Evolutionary conservation across 2,888 invertebrate species (phyloP), one percentile per base, ranked within the genome.

Genomic region (Tetrapedia diversipes): DNA sequence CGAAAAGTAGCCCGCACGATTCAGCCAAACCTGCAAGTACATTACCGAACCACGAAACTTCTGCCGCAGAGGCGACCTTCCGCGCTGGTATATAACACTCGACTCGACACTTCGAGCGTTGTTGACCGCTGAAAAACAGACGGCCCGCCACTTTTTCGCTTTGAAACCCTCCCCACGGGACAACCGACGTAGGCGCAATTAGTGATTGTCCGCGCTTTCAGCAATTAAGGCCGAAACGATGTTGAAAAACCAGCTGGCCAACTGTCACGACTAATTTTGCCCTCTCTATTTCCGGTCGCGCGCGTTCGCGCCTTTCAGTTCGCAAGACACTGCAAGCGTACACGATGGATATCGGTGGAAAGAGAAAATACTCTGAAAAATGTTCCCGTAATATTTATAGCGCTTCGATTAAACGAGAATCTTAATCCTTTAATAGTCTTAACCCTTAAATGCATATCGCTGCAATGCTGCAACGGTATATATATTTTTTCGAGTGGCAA

Each of bases 91-190:
- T 51, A 29, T 34, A 41, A 32, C 71, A 67, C 74, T 79, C 69
- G 47, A 63, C 63, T 32, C 71, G 67, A 77, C 80, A 61, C 66
- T 73, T 66, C 27, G 22, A 69, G 71, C 68, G 75, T 77, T 77
- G 82, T 82, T 78, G 68, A 63, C 66, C 65, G 57, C 53, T 37
- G 66, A 49, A 39, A 74, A 82, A 69, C 63, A 66, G 51, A 75
- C 61, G 59, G 60, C 67, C 70, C 61, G 11, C 19, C 32, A 39
- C 34, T 49, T 78, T 60, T 78, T 76, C 54, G 43, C 68, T 34
- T 43, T 37, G 63, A 49, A 53, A 60, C 49, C 43, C 66, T 45
- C 47, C 19, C 63, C 43, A 34, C n/a, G 37, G 73, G 73, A 64
- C 47, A 59, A 7, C 59, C 41, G 61, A 53, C 65, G 51, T 68